Evolutionary conservation across 2,888 invertebrate genomes (phyloP).

Genomic region (Campoletis raptor): DNA sequence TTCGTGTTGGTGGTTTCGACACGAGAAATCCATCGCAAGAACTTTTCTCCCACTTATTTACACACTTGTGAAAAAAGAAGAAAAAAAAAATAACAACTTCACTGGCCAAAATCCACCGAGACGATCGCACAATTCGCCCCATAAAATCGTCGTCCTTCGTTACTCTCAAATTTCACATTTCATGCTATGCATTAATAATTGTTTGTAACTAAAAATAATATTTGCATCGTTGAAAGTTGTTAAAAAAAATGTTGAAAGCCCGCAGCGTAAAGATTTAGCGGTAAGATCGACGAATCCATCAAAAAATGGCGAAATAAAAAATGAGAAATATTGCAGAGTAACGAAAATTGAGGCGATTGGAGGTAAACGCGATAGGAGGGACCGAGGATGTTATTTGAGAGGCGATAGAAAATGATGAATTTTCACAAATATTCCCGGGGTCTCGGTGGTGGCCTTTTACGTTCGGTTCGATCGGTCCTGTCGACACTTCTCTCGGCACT

Average conservation of each 20-base stretch:
- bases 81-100: constrained; percentile 2
- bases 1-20: constrained; percentile 19
- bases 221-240: too few species aligned
- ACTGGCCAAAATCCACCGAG: background rate
- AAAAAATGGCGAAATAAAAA: too few species aligned
- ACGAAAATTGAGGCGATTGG: background rate
- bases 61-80: constrained; percentile 19
- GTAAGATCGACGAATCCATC: background rate
- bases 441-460: constrained; percentile 83
- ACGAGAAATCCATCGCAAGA: background rate
- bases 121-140: background rate
- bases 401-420: constrained; percentile 66
- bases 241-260: too few species aligned
- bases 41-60: constrained; percentile 41
- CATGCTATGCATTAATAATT: background rate
- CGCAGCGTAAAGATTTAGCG: too few species aligned
- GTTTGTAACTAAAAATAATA: too few species aligned
- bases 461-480: constrained; percentile 74
- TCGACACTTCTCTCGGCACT: constrained; percentile 73
- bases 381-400: background rate
- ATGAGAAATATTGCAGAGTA: background rate
- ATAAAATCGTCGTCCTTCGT: background rate
- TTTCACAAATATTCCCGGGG: constrained; percentile 84
- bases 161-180: background rate
- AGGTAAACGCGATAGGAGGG: background rate